phyloP scores from a whole-genome alignment of 2,888 invertebrate species.

The Hofmannophila pseudospretella region DNA sequence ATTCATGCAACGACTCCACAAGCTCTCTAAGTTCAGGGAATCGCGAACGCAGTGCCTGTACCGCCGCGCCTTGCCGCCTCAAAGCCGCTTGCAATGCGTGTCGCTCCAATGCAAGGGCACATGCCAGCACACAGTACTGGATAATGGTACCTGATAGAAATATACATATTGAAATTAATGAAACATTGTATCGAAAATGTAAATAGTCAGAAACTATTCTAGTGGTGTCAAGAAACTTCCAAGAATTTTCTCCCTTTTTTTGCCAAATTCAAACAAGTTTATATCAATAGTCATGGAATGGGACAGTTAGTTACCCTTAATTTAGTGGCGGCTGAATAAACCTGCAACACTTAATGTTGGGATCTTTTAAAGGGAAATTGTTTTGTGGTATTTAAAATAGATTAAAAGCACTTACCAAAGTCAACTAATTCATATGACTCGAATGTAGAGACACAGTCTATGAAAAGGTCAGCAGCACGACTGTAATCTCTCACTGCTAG shows the following conservation, averaged over 20 bases:
- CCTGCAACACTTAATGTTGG: too few species aligned
- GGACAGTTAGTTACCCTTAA: too few species aligned
- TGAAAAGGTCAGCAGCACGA: slow-evolving; percentile 94
- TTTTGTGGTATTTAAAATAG: too few species aligned
- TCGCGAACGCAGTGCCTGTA: slow-evolving; percentile 85
- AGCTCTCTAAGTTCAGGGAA: slow-evolving; percentile 81
- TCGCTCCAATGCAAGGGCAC: slow-evolving; percentile 75
- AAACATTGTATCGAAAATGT: too few species aligned
- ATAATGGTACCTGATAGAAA: slow-evolving; percentile 77
- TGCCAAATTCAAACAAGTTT: too few species aligned
- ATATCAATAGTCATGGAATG: too few species aligned
- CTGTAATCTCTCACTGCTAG: slow-evolving; percentile 98
- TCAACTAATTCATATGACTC: slow-evolving; percentile 99
- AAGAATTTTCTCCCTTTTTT: too few species aligned
- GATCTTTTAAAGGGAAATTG: too few species aligned
- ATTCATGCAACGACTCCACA: slow-evolving; percentile 90
- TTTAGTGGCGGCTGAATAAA: too few species aligned
- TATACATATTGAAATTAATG: too few species aligned
- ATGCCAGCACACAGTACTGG: slow-evolving; percentile 76
- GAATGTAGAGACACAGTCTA: slow-evolving; percentile 99
- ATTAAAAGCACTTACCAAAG: slow-evolving; percentile 85
- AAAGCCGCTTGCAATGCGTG: slow-evolving; percentile 74
- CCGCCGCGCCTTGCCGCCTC: slow-evolving; percentile 80
- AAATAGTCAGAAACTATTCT: too few species aligned
- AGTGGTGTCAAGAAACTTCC: too few species aligned